Base-by-base conservation (phyloP, 2,113 vertebrate species). In the Phalacrocorax pelagicus region DNA sequence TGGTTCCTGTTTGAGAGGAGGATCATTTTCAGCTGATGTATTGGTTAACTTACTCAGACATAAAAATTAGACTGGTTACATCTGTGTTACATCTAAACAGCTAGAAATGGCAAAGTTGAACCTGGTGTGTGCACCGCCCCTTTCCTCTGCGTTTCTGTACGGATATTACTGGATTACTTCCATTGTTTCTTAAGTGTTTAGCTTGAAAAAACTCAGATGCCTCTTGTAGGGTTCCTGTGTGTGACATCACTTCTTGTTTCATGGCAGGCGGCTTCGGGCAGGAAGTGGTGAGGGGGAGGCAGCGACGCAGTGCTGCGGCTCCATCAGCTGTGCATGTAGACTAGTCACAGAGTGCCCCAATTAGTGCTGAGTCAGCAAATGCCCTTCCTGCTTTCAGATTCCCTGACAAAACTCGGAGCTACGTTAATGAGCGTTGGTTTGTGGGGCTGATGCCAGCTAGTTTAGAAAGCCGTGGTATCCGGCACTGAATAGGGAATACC, bases 231-330 rank as follows among this genome's bases (percentile, higher is more conserved):
- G 85, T 90, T 94, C 89, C 92, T 91, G 85, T 93, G 80, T 29
- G 55, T 96, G 94, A 97, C 87, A 81, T 97, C 96, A 97, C 92
- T 97, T 95, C 90, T 96, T 55, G 78, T 95, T 93, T 65, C 30
- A 14, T 47, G 74, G 80, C 69, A 75, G 90, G 62, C 88, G 59
- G 92, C 81, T 36, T n/a, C 5, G 92, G 86, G 83, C 93, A 97
- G 98, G 97, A 98, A 95, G 90, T 44, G 51, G 83, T 18, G 81
- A 70, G 63, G 80, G 90, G 90, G 59, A 82, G 95, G 93, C 83
- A 54, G 96, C 57, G 6, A 8, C 9, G 67, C 65, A 5, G 30
- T 2, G 36, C 82, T 55, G 70, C 5, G 2, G 84, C 62, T 85
- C 75, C 4, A 1, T 94, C 90, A 94, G 94, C 95, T 94, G 93